Percentiles rank a stretch among this genome's conserved stretches.
Conservation (phyloP, 2,797 vertebrate genomes). For the Rousettus madagascariensis region DNA sequence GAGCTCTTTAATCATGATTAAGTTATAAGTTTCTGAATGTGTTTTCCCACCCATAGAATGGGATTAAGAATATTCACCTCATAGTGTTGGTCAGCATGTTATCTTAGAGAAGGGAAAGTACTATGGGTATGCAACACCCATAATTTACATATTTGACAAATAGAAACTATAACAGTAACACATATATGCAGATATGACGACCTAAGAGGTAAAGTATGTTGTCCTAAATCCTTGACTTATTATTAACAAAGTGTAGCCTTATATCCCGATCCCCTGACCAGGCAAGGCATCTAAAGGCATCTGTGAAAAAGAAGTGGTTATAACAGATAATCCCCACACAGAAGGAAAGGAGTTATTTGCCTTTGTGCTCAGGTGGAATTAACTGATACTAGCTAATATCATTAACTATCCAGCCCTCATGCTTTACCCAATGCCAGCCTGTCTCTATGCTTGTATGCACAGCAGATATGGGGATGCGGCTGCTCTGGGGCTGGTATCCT, state of each 20-base stretch:
- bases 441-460: background rate
- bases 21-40: background rate
- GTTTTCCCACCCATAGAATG: background rate
- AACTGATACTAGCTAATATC: background rate
- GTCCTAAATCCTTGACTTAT: background rate
- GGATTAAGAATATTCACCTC: background rate
- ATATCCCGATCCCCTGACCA: background rate
- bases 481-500: background rate
- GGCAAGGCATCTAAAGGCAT: background rate
- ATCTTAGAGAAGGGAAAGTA: background rate
- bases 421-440: background rate
- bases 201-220: background rate
- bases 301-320: background rate
- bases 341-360: background rate
- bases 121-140: background rate
- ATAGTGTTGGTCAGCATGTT: background rate
- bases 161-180: background rate
- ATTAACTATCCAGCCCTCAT: background rate
- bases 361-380: background rate
- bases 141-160: background rate
- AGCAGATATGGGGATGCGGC: background rate
- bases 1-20: background rate
- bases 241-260: background rate
- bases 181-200: background rate
- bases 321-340: background rate